Evolutionary conservation across 2,797 vertebrate species (phyloP), one percentile per base, ranked within the genome.

Genomic region (Pteropus rufus): DNA sequence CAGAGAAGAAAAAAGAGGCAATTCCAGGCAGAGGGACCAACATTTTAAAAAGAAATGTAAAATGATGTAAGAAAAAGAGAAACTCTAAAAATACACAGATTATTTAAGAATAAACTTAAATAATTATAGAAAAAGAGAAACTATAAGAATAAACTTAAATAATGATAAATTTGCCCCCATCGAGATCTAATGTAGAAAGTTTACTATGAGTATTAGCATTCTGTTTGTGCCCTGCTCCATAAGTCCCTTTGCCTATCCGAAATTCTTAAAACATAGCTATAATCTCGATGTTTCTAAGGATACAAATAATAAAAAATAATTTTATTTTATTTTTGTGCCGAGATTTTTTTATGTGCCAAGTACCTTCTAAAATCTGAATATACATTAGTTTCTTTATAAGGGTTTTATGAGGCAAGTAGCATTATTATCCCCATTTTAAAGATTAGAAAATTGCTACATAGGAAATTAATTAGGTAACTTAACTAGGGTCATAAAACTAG

Each of bases 341-440:
- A 49, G 18, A 9, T 11, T 70, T 70, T 82, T 90, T 72, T 80
- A 80, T 52, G 26, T 92, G 23, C 7, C n/a, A 91, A 72, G 3
- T 52, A 56, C 18, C 70, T 85, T 85, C 39, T 97, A 94, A 97
- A 95, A 84, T 81, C 9, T 87, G 26, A 91, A 77, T 52, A 93
- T n/a, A 91, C 1, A 70, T 83, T 84, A 41, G 77, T 93, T 69
- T 58, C 8, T 69, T 67, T 65, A 54, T 64, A 95, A 83, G 19
- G 10, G 16, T 91, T 12, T 92, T 85, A 93, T 81, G 8, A 77
- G 12, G 16, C 29, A 80, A 54, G 21, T 64, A 79, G 5, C 41
- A 76, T 46, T 94, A 70, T 67, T 79, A 52, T 46, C 9, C 11
- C 7, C 58, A 54, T 89, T 77, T 80, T 93, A 58, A 89, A 93